Evolutionary conservation across 2,888 invertebrate species (phyloP), one percentile per base, ranked within the genome.

Genomic region (Morpho helenor): DNA sequence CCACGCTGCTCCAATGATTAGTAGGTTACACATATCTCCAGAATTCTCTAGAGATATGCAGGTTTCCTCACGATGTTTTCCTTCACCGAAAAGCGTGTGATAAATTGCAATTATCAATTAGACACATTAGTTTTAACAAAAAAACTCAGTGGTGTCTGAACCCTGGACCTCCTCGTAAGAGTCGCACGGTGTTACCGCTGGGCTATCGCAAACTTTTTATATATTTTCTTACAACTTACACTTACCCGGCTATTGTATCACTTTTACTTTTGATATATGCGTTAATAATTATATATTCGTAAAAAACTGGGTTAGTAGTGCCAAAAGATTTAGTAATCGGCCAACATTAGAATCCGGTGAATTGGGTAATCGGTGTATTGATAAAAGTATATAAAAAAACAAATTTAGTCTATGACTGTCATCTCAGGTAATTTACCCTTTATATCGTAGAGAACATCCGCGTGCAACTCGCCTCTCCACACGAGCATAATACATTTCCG

Each of bases 271-370:
- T 56, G 47, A 50, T 52, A 49, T 56, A 56, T 53, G 31, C 44
- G 53, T 59, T 53, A 45, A 58, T 59, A 50, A 59, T 59, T 62
- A 62, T 49, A 56, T 56, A 53, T 58, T 59, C 61, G 56, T 56
- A 57, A 59, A 56, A 64, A 70, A 67, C 61, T 69, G 64, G 68
- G 72, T 68, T 64, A 65, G 51, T 60, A 62, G 69, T 60, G 67
- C 62, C 64, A 67, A 63, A 66, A 66, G 55, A 63, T 66, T 66
- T 66, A 61, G 66, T 63, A 67, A 68, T 63, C 62, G 53, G 49
- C 63, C 61, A 66, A 60, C 66, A 63, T 62, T 59, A 61, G 68
- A 69, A 62, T 64, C 65, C 63, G 65, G 53, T 62, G 61, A 66
- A 67, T 69, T 67, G 52, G 56, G 67, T 65, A 69, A 68, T 63